Evolutionary conservation across 2,888 invertebrate species (phyloP), one percentile per base, ranked within the genome.

Genomic region (Pristionchus mayeri): DNA sequence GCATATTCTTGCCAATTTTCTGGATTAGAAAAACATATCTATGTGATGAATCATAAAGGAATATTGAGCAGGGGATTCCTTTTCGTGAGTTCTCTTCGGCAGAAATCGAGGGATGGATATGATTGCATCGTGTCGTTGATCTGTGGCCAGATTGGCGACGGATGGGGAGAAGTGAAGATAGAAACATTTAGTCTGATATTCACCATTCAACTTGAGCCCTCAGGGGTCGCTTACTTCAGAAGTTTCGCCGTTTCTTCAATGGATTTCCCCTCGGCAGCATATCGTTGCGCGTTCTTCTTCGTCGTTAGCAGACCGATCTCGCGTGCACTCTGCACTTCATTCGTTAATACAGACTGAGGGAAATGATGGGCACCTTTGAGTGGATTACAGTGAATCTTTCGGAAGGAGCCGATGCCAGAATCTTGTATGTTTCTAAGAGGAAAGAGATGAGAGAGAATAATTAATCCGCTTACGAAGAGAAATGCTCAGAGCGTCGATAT

Each of bases 51-150:
- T 60, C 27, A 30, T 30, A 30, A 60, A 16, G 60, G 60, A 7
- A 30, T 1, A 3, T 16, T 13, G 3, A 60, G 27, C 2, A 60
- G 60, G 60, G 60, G 60, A 3, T 40, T 40, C 27, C 37, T 67
- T 67, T 11, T 37, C 1, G 34, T 2, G 1, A 67, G 40, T 40
- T 67, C 67, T 21, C 3, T 40, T n/a, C 40, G 4, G n/a, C 67
- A 67, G n/a, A 67, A 67, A n/a, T 67, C 67, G 1, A 37, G 21
- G 16, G 67, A 67, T 40, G 67, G 67, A 40, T 67, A 67, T 6
- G 3, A 18, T 21, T 13, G 37, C 24, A 2, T 7, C 2, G 67
- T 67, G 1, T 37, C 37, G 21, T 40, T 67, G 37, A 67, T 40
- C 40, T 37, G 0, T 13, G 67, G 67, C 21, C n/a, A 37, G n/a